phyloP scores from a whole-genome alignment of 2,888 invertebrate genomes.

The Drosophila testacea region DNA sequence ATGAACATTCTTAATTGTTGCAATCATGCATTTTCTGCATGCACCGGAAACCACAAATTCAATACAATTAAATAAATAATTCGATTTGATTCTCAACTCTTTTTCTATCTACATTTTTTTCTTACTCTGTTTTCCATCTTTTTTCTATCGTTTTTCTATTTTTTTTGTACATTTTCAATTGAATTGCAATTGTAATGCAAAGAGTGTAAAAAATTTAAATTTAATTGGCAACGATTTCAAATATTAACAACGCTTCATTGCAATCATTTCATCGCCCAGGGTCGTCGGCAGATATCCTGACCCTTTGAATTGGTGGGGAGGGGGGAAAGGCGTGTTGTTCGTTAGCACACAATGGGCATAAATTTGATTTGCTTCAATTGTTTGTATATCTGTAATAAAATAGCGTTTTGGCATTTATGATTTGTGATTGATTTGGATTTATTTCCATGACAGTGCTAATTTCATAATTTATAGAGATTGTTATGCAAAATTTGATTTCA shows the following conservation, averaged over 20 bases:
- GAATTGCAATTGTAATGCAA: conserved; percentile 34
- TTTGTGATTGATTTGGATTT: conserved; percentile 29
- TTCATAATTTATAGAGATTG: conserved; percentile 11
- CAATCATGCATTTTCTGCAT: conserved; percentile 27
- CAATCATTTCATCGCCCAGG: conserved; percentile 14
- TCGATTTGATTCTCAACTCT: conserved; percentile 21
- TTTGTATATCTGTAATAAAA: conserved; percentile 22
- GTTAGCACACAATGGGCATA: conserved; percentile 44
- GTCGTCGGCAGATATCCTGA: background rate
- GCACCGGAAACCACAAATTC: conserved; percentile 45
- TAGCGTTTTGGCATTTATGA: conserved; percentile 20
- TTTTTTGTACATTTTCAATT: conserved; percentile 30
- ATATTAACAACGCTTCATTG: conserved; percentile 54
- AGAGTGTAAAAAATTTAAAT: conserved; percentile 52
- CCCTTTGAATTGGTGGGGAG: background rate
- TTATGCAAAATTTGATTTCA: conserved; percentile 6
- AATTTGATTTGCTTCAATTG: conserved; percentile 62
- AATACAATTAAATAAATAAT: conserved; percentile 47
- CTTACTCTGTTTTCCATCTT: conserved; percentile 9
- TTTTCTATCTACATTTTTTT: background rate
- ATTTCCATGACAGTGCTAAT: background rate
- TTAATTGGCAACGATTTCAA: conserved; percentile 63
- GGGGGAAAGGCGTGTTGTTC: background rate
- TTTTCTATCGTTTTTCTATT: background rate
- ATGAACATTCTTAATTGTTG: conserved; percentile 24